Evolutionary conservation across 2,888 invertebrate species (phyloP), one percentile per base, ranked within the genome.

Genomic region (Leptopilina drosophilae): DNA sequence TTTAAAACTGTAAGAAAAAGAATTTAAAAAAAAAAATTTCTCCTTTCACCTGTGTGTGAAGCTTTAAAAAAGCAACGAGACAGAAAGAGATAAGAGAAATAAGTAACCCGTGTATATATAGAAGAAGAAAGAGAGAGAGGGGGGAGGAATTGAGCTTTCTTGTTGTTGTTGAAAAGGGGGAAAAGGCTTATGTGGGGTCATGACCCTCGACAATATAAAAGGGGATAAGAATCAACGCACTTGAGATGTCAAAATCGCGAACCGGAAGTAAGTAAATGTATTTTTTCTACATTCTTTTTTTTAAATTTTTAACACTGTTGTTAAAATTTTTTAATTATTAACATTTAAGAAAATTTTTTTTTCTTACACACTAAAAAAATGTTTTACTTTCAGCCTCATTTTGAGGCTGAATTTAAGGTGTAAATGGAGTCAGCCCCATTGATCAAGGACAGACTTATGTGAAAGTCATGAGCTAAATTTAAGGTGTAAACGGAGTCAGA

Each of bases 21-120:
- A 82, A 82, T 79, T 81, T 81, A 76, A 83, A 81, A 12, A n/a
- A 40, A 83, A 81, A 12, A n/a, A 40, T 81, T 81, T 77, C 26
- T 77, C 75, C 62, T 77, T 77, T 79, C 73, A 75, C 33, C 64
- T 76, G 53, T 49, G 49, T 12, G 4, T 49, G 12, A 49, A 46
- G 33, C 33, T 33, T 33, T 33, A 33, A 33, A 33, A 2, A 33
- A 33, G 33, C 33, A 33, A 33, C 33, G 3, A 33, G 33, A 33
- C 3, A 33, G 12, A 49, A 56, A 73, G 4, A 26, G 14, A 6
- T n/a, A 33, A 33, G 56, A n/a, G 56, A 56, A 12, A 33, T 49
- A 7, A n/a, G 33, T 9, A 53, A n/a, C 56, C 56, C 56, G 69
- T 73, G n/a, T 33, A 26, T 11, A 11, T 2, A 49, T 11, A 11